Evolutionary conservation across 2,113 vertebrate genomes (phyloP).

Genomic region (Halcyon malimbica): DNA sequence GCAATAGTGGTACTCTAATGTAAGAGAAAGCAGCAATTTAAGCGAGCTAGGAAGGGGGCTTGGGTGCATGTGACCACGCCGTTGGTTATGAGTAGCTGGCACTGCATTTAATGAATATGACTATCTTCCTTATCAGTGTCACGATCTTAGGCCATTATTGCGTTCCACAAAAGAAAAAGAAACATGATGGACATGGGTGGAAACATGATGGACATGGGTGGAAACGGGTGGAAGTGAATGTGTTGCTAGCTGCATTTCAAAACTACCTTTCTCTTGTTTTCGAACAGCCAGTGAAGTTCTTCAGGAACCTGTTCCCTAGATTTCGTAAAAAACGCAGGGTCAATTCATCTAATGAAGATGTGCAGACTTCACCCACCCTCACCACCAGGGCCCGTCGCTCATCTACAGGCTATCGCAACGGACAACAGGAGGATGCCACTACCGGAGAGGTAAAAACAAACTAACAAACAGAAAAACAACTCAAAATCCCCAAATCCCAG

Average conservation of each 20-base stretch:
- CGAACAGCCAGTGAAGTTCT: neutral
- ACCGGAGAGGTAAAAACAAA: slow-evolving; percentile 42
- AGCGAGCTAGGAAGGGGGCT: neutral
- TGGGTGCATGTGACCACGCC: too few relatives aligned
- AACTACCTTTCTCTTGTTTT: neutral
- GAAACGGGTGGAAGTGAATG: neutral
- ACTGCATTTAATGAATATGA: neutral
- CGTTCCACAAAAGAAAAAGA: neutral
- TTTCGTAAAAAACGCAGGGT: neutral
- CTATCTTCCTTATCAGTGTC: neutral
- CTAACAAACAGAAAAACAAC: neutral
- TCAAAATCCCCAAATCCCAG: neutral
- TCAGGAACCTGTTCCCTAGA: neutral
- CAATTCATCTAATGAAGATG: neutral
- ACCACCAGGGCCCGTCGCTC: neutral
- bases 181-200: neutral
- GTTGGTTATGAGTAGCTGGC: neutral
- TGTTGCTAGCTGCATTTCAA: neutral
- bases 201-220: neutral
- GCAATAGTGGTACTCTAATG: neutral
- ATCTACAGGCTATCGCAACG: neutral
- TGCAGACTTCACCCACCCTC: neutral
- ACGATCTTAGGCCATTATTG: neutral
- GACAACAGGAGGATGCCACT: slow-evolving; percentile 27
- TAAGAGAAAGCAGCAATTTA: neutral